phyloP scores from a whole-genome alignment of 1,140 invertebrate species.

The Laodelphax striatellus region DNA sequence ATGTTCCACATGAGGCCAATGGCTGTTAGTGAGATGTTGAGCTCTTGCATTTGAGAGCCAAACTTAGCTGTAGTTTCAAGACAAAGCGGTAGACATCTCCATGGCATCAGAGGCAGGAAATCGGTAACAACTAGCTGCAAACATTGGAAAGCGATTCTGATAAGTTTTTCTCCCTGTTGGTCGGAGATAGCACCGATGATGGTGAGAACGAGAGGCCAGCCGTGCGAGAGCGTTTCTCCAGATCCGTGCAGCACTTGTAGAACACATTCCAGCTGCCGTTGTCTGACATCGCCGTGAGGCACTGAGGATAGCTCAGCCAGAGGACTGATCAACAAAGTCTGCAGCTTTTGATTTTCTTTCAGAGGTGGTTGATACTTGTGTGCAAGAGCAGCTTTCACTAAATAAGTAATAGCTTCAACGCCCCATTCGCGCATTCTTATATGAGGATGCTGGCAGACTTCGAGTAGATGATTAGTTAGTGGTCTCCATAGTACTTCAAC shows the following conservation, averaged over 20 bases:
- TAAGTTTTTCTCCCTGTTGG: constrained; percentile 83
- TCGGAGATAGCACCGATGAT: constrained; percentile 90
- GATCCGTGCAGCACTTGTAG: constrained; percentile 84
- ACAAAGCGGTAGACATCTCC: constrained; percentile 76
- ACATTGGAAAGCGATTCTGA: constrained; percentile 91
- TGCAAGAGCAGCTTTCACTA: constrained; percentile 86
- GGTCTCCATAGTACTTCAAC: constrained; percentile 93
- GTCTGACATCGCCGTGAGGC: constrained; percentile 82
- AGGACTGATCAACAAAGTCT: constrained; percentile 75
- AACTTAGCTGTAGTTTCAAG: constrained; percentile 93
- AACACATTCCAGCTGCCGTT: constrained; percentile 90
- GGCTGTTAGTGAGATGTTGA: constrained; percentile 97
- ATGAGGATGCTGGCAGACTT: constrained; percentile 93
- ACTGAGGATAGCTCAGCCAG: constrained; percentile 82
- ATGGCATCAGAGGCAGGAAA: constrained; percentile 78
- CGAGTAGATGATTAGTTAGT: constrained; percentile 89
- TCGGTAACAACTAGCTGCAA: constrained; percentile 95
- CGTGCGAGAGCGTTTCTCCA: constrained; percentile 81
- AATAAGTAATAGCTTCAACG: constrained; percentile 88
- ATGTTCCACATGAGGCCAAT: constrained; percentile 98
- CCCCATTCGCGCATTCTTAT: constrained; percentile 94
- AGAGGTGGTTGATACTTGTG: constrained; percentile 75
- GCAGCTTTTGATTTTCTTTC: constrained; percentile 75
- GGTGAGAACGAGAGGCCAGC: constrained; percentile 88
- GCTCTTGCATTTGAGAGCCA: constrained; percentile 89